A percentile compares a stretch with the other conserved stretches of the same genome.
Evolutionary conservation across 2,888 invertebrate species (phyloP).

Genomic region (Calephelis perditalis): DNA sequence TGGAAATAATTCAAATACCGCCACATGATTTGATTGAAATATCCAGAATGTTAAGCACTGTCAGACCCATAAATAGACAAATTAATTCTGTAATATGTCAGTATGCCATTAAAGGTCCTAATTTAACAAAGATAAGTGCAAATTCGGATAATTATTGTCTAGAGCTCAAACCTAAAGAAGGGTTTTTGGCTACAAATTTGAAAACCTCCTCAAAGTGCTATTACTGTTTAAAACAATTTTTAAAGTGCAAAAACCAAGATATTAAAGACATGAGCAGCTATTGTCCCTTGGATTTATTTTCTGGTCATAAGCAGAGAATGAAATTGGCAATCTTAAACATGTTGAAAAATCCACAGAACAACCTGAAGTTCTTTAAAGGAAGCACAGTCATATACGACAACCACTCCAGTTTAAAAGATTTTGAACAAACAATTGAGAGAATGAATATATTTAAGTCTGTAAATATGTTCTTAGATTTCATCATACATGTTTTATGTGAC

Average conservation of each 20-base stretch:
- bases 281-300: slow-evolving; percentile 85
- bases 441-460: slow-evolving; percentile 38
- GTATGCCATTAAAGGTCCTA: slow-evolving; percentile 66
- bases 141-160: slow-evolving; percentile 66
- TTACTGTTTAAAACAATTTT: slow-evolving; percentile 77
- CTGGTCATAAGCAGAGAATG: slow-evolving; percentile 78
- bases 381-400: slow-evolving; percentile 49
- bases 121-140: slow-evolving; percentile 49
- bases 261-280: slow-evolving; percentile 77
- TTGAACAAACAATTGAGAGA: slow-evolving; percentile 37
- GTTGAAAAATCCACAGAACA: slow-evolving; percentile 80
- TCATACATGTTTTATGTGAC: slow-evolving; percentile 45
- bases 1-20: slow-evolving; percentile 55
- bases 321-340: slow-evolving; percentile 69
- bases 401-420: slow-evolving; percentile 32
- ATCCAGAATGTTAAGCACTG: slow-evolving; percentile 38
- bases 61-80: slow-evolving; percentile 57
- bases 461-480: slow-evolving; percentile 49
- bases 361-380: slow-evolving; percentile 78
- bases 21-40: slow-evolving; percentile 46
- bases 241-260: slow-evolving; percentile 71
- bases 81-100: slow-evolving; percentile 57
- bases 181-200: slow-evolving; percentile 65
- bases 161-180: slow-evolving; percentile 84
- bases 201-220: slow-evolving; percentile 65